Percentiles rank a stretch among this genome's conserved stretches.
phyloP scores from a whole-genome alignment of 2,797 vertebrate genomes.

The Sebastes diploproa region DNA sequence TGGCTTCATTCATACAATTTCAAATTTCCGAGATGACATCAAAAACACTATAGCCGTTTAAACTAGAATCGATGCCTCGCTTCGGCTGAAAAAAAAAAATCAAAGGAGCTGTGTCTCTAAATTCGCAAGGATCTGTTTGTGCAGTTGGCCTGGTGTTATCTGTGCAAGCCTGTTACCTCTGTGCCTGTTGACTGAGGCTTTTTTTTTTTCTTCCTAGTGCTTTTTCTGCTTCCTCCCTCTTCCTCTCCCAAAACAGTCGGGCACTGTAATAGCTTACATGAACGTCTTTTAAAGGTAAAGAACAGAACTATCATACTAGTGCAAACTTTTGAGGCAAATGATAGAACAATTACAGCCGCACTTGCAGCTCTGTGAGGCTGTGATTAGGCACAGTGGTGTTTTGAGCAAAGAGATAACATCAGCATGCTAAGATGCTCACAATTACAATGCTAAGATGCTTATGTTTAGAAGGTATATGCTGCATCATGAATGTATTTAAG shows the following conservation, averaged over 20 bases:
- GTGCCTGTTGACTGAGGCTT: neutral
- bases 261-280: neutral
- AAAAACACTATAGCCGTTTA: neutral
- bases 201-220: neutral
- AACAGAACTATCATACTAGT: neutral
- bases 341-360: neutral
- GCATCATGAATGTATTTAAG: too few relatives aligned
- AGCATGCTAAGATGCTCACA: too few relatives aligned
- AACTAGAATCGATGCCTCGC: neutral
- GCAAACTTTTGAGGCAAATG: neutral
- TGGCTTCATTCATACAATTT: neutral
- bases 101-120: neutral
- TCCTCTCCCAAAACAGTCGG: neutral
- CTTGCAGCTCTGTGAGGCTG: too few relatives aligned
- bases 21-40: neutral
- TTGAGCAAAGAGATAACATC: too few relatives aligned
- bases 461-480: too few relatives aligned
- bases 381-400: too few relatives aligned
- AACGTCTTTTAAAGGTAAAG: neutral
- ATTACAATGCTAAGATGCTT: too few relatives aligned
- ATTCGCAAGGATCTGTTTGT: neutral
- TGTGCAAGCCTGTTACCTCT: neutral
- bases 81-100: neutral
- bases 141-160: slow-evolving; percentile 10
- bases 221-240: neutral